Conservation (phyloP, 64 coral and sea anemone species). For the Hydrozoanthus tunicans region DNA sequence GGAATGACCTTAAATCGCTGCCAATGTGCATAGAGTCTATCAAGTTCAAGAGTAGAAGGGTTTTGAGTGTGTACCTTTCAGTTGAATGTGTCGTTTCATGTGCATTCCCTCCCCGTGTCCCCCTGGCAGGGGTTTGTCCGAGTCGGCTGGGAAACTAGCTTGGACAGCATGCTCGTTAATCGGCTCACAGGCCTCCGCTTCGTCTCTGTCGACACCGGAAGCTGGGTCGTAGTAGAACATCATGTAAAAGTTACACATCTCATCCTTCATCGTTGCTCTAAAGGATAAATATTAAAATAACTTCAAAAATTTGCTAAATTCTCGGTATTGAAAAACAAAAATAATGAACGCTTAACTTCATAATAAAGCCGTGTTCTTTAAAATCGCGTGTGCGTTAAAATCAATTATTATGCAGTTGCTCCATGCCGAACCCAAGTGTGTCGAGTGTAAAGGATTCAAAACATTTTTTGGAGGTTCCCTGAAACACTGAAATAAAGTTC, state of each 20-base stretch:
- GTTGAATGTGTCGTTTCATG: slow-evolving; percentile 78
- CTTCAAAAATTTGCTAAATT: background rate
- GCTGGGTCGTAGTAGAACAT: slow-evolving; percentile 89
- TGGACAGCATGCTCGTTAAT: slow-evolving; percentile 12
- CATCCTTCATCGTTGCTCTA: slow-evolving; percentile 91
- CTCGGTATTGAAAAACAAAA: background rate
- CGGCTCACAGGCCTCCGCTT: slow-evolving; percentile 24
- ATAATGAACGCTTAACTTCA: too few relatives aligned
- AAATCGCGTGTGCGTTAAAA: too few relatives aligned
- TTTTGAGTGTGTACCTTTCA: background rate
- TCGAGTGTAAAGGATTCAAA: too few relatives aligned
- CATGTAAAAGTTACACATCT: slow-evolving; percentile 99
- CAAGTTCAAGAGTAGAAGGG: background rate
- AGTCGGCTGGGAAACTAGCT: slow-evolving; percentile 59
- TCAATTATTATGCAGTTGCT: too few relatives aligned
- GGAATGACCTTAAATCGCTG: too few relatives aligned
- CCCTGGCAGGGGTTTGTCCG: slow-evolving; percentile 70
- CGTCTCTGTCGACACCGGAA: background rate
- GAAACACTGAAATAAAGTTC: too few relatives aligned
- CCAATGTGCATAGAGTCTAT: background rate
- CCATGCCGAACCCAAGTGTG: too few relatives aligned
- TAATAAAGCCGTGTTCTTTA: too few relatives aligned
- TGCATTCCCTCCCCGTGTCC: slow-evolving; percentile 80
- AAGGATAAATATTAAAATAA: background rate
- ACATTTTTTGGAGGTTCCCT: too few relatives aligned